Conservation (phyloP, 2,113 vertebrate species). For the Oenanthe melanoleuca region DNA sequence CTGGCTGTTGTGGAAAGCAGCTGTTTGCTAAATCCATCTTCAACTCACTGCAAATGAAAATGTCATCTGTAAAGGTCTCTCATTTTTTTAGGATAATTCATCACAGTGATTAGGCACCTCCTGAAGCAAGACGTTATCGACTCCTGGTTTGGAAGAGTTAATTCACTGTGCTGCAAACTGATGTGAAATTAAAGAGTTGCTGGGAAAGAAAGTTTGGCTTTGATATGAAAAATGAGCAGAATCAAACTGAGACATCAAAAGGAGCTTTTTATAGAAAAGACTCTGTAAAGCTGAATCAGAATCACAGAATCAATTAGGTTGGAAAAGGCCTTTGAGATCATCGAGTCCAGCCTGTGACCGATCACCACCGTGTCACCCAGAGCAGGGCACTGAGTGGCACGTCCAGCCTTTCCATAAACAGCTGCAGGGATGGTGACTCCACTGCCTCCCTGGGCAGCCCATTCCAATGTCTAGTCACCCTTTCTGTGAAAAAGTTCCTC, state of each 20-base stretch:
- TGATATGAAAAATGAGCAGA: conserved; percentile 51
- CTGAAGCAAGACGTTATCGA: conserved; percentile 25
- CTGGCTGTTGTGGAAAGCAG: conserved; percentile 17
- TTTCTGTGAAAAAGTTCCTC: background rate
- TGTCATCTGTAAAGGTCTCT: conserved; percentile 61
- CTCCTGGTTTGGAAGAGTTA: conserved; percentile 53
- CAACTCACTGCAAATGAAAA: conserved; percentile 44
- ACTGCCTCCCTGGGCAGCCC: background rate
- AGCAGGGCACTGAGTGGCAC: fast-evolving
- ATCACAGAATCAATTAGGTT: background rate
- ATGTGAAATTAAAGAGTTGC: conserved; percentile 17
- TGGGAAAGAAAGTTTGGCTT: conserved; percentile 39
- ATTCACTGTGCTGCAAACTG: conserved; percentile 27
- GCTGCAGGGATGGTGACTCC: background rate
- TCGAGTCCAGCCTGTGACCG: background rate
- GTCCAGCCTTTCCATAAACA: background rate
- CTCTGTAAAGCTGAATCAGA: background rate
- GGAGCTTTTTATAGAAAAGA: conserved; percentile 37
- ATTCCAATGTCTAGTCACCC: fast-evolving
- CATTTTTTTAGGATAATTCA: conserved; percentile 57
- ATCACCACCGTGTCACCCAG: fast-evolving
- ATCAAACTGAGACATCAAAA: conserved; percentile 41
- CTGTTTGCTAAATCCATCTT: conserved; percentile 40
- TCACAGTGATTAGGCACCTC: conserved; percentile 42
- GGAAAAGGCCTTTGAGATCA: background rate